Conservation (phyloP, 2,888 invertebrate species). For the Aromia moschata region DNA sequence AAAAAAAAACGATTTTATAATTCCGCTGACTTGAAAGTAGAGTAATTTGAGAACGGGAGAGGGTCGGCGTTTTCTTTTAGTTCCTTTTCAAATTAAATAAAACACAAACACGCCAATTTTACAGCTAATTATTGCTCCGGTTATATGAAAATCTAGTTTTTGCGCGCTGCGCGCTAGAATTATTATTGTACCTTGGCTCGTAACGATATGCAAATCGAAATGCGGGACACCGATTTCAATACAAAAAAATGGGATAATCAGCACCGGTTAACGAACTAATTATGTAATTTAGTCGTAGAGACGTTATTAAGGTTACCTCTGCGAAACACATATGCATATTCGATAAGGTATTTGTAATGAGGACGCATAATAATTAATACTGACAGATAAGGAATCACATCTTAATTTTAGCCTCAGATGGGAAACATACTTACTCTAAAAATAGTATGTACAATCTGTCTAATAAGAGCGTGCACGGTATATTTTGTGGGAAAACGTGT, state of each 20-base stretch:
- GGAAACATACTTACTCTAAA: no score
- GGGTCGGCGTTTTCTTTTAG: conserved; percentile 17
- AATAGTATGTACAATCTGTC: no score
- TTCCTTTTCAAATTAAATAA: conserved; percentile 23
- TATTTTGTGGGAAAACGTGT: no score
- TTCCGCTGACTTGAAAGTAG: conserved; percentile 22
- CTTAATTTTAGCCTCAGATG: no score
- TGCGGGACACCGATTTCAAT: not conserved
- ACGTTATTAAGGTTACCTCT: no score
- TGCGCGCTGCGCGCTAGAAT: conserved; percentile 1
- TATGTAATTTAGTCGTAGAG: not conserved
- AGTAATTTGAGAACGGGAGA: conserved; percentile 26
- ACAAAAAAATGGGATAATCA: not conserved
- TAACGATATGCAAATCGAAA: conserved; percentile 28
- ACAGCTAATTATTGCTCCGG: conserved; percentile 14
- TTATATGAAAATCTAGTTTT: conserved; percentile 22
- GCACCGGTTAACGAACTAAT: not conserved
- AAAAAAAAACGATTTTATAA: conserved; percentile 20
- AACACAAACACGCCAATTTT: conserved; percentile 21
- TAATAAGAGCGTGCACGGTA: no score
- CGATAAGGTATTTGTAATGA: no score
- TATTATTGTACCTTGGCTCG: conserved; percentile 13
- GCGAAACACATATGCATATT: no score
- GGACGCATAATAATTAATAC: no score
- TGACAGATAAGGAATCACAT: no score